These are phyloP conservation scores for Dicycla oo DNA, from an alignment of 2,888 invertebrate species.

Conservation along the genomic window DNA sequence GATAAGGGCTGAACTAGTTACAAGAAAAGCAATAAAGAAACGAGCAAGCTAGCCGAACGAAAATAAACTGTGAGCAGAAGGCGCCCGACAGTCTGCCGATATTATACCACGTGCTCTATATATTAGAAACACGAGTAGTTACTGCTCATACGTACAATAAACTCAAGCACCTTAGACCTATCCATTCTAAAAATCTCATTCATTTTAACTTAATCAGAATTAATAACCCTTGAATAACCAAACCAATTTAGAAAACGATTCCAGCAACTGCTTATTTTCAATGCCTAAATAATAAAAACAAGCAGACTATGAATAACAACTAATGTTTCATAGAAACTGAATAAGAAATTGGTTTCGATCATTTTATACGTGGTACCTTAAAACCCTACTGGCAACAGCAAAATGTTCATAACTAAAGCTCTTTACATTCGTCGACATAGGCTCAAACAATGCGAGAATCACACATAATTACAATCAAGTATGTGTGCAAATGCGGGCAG, in stretches of 20 bases:
- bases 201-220: slow-evolving; percentile 23
- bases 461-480: not conserved
- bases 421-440: not conserved
- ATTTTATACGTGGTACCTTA: not conserved
- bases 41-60: slow-evolving; percentile 23
- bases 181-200: slow-evolving; percentile 16
- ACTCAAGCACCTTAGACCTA: slow-evolving; percentile 1
- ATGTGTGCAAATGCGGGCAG: not conserved
- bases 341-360: slow-evolving; percentile 30
- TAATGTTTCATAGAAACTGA: slow-evolving; percentile 29
- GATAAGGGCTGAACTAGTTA: slow-evolving; percentile 14
- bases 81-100: slow-evolving; percentile 72
- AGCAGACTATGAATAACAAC: slow-evolving; percentile 24
- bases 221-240: slow-evolving; percentile 18
- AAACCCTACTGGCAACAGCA: no score
- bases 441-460: not conserved
- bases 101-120: slow-evolving; percentile 64
- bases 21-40: slow-evolving; percentile 41
- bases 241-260: slow-evolving; percentile 26
- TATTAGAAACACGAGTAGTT: slow-evolving; percentile 52
- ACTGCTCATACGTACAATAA: slow-evolving; percentile 15
- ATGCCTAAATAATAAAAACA: slow-evolving; percentile 42
- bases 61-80: slow-evolving; percentile 61
- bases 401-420: not conserved
- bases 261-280: slow-evolving; percentile 44